Percentiles rank a stretch among this genome's conserved stretches.
Conservation (phyloP, 2,888 invertebrate species). For the Hydraecia micacea region DNA sequence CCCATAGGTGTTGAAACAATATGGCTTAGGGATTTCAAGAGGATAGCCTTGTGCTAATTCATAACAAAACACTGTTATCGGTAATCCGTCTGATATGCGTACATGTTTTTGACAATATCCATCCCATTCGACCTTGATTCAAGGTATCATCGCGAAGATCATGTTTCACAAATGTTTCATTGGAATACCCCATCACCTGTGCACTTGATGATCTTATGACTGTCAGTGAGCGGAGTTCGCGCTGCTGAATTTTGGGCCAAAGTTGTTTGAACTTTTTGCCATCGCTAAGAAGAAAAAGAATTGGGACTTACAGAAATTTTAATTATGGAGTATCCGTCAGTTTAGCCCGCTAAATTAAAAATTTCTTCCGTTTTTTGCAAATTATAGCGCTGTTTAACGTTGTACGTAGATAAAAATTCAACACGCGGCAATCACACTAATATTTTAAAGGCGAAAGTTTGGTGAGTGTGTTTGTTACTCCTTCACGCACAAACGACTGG, state of each 20-base stretch:
- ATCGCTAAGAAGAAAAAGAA: no score
- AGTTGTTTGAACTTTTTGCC: no score
- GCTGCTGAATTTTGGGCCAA: no score
- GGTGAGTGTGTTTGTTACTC: no score
- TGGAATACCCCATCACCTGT: no score
- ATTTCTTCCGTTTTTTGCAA: neutral
- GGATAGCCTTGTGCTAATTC: conserved; percentile 22
- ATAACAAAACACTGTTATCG: conserved; percentile 22
- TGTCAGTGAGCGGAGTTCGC: no score
- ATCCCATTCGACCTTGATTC: conserved; percentile 15
- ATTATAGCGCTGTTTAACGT: neutral
- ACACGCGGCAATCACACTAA: neutral
- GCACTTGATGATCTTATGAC: no score
- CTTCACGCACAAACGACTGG: no score
- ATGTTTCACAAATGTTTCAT: conserved; percentile 7
- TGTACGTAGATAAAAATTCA: neutral
- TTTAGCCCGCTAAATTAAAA: neutral
- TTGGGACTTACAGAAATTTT: neutral
- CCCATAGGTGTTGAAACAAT: neutral
- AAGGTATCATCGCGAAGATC: conserved; percentile 11
- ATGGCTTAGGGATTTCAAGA: neutral
- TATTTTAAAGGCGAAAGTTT: no score
- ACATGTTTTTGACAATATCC: conserved; percentile 10
- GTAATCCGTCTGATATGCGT: conserved; percentile 4
- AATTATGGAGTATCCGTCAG: no score